Conservation (phyloP, 2,797 vertebrate species). For the Peromyscus eremicus region DNA sequence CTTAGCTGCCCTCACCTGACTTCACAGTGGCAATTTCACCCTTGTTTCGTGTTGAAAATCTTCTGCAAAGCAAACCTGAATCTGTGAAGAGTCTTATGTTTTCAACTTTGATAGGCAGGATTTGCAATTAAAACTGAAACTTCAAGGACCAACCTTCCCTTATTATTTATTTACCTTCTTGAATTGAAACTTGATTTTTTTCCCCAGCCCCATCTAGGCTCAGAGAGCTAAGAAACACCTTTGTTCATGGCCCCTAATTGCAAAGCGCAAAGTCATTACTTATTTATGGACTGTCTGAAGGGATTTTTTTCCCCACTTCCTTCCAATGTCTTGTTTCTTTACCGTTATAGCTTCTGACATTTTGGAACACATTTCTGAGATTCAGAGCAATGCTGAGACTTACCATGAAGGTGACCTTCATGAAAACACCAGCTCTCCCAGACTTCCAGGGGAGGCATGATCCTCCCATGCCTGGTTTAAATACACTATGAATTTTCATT, state of each 20-base stretch:
- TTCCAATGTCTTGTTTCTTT: slow-evolving; percentile 52
- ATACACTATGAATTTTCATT: neutral
- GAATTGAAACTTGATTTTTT: slow-evolving; percentile 53
- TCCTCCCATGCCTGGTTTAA: neutral
- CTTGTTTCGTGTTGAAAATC: neutral
- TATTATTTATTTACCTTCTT: slow-evolving; percentile 63
- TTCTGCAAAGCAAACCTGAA: neutral
- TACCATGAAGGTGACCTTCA: slow-evolving; percentile 77
- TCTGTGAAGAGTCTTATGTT: neutral
- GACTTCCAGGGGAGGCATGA: neutral
- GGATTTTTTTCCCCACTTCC: slow-evolving; percentile 65
- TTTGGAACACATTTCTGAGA: slow-evolving; percentile 32
- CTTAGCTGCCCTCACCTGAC: neutral
- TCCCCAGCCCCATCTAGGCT: slow-evolving; percentile 46
- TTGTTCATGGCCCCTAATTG: slow-evolving; percentile 68
- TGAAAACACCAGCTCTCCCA: neutral
- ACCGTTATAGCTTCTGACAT: slow-evolving; percentile 67
- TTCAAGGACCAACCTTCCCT: neutral
- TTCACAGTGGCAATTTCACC: neutral
- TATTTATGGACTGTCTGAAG: slow-evolving; percentile 83
- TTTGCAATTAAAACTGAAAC: slow-evolving; percentile 38
- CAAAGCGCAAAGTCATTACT: slow-evolving; percentile 76
- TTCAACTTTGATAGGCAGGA: neutral
- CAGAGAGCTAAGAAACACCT: neutral
- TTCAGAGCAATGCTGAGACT: slow-evolving; percentile 57